phyloP scores from a whole-genome alignment of 2,888 invertebrate genomes.

The Agonopterix subpropinquella region DNA sequence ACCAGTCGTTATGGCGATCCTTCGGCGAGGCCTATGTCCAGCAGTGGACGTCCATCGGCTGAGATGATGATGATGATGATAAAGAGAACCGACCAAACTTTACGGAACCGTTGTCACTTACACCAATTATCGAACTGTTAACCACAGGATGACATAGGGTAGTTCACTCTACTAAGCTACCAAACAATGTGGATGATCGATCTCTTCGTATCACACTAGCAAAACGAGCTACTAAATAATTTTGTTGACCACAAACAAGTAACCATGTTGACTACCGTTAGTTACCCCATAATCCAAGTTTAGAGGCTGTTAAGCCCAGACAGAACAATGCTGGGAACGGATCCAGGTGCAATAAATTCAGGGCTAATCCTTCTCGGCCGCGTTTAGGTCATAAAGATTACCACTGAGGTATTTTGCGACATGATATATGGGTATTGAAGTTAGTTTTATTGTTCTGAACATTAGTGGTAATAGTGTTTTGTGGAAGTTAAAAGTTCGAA shows the following conservation, averaged over 20 bases:
- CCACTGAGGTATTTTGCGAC: slow-evolving; percentile 9
- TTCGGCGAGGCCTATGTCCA: too few relatives aligned
- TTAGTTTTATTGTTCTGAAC: slow-evolving; percentile 1
- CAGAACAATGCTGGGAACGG: slow-evolving; percentile 23
- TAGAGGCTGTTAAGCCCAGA: slow-evolving; percentile 21
- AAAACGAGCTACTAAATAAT: background rate
- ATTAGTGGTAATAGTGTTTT: background rate
- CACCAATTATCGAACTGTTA: too few relatives aligned
- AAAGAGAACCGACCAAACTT: too few relatives aligned
- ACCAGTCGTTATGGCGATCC: too few relatives aligned
- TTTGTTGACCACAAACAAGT: background rate
- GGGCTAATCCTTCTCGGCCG: slow-evolving; percentile 30
- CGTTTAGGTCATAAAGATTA: slow-evolving; percentile 37
- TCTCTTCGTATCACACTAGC: too few relatives aligned
- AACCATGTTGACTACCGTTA: slow-evolving; percentile 18
- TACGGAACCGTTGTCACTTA: too few relatives aligned
- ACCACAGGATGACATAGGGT: too few relatives aligned
- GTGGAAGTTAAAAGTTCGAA: background rate
- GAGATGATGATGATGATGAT: too few relatives aligned
- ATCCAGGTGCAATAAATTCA: slow-evolving; percentile 36
- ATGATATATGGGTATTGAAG: slow-evolving; percentile 10
- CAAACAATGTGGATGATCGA: too few relatives aligned
- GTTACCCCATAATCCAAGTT: slow-evolving; percentile 26
- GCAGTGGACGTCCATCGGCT: too few relatives aligned
- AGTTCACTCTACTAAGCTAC: too few relatives aligned